Evolutionary conservation across 1,140 invertebrate genomes (phyloP), one percentile per base, ranked within the genome.

Genomic region (Acromyrmex heyeri): DNA sequence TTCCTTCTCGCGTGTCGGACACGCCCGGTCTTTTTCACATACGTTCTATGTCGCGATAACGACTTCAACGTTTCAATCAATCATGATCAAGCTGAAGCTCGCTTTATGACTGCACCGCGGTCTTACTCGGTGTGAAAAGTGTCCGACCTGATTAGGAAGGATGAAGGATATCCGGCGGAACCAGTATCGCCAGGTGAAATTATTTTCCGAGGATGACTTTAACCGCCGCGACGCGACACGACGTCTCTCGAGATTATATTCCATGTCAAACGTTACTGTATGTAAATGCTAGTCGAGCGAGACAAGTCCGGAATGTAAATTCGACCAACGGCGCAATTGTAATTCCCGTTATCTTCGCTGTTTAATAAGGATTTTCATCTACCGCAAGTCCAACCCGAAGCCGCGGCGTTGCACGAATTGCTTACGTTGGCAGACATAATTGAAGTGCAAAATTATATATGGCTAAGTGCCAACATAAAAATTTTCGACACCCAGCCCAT

Each of bases 161-260:
- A 73, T 24, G 27, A 48, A 30, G 38, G 14, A 73, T 62, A 61
- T 75, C 69, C 57, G 38, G 7, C 55, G 53, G 24, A 34, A 61
- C 24, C 16, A 12, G 8, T 55, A 34, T 62, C 38, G 69, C 2
- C 64, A 14, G 18, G 70, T 21, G 69, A 67, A 86, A 86, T 88
- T 75, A 75, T 79, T 88, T 88, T 64, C 50, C 38, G 73, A 18
- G 67, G 4, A 4, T 24, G 27, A 27, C 38, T 44, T 64, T 50
- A 50, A 59, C 27, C 34, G 12, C 5, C n/a, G 30, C n/a, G 30
- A 12, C 18, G 24, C 21, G 30, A 12, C 12, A 18, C 18, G 65
- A 27, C 27, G 44, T 27, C 48, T 50, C n/a, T 16, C 67, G 64
- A 86, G 79, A 89, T 44, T 44, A 44, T 69, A 89, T 77, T 79